These are phyloP conservation scores for Tenebrosternarchus preto DNA, from an alignment of 2,113 vertebrate genomes.

Conservation along the genomic window DNA sequence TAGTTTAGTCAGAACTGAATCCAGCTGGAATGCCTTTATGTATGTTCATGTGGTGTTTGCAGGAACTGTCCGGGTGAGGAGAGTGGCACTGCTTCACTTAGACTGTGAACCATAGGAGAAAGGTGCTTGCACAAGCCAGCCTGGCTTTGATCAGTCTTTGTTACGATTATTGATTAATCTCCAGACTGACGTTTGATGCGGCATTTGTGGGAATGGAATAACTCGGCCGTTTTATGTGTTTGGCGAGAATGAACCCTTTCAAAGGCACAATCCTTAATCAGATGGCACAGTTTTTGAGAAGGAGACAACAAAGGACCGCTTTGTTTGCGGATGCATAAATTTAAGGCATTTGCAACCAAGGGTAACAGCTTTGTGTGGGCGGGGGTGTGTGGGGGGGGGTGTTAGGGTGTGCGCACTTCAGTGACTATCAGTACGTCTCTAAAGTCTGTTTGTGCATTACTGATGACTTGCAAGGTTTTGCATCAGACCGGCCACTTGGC, in stretches of 20 bases:
- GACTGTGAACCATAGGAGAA: neutral
- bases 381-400: neutral
- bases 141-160: neutral
- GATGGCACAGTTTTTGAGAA: constrained; percentile 15
- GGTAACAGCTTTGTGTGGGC: constrained; percentile 53
- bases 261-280: neutral
- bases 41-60: no score
- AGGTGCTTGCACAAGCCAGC: neutral
- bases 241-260: constrained; percentile 24
- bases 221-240: neutral
- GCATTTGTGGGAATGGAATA: constrained; percentile 6
- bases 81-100: neutral
- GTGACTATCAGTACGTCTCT: neutral
- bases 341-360: neutral
- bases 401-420: neutral
- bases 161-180: neutral
- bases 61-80: no score
- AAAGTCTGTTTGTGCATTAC: constrained; percentile 2
- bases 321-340: constrained; percentile 9
- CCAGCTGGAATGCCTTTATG: neutral
- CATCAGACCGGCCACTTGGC: neutral
- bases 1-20: neutral
- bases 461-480: neutral
- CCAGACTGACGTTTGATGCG: constrained; percentile 6
- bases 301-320: neutral